These are phyloP conservation scores for Pteromalus puparum DNA, from an alignment of 1,140 invertebrate species.

Conservation along the genomic window DNA sequence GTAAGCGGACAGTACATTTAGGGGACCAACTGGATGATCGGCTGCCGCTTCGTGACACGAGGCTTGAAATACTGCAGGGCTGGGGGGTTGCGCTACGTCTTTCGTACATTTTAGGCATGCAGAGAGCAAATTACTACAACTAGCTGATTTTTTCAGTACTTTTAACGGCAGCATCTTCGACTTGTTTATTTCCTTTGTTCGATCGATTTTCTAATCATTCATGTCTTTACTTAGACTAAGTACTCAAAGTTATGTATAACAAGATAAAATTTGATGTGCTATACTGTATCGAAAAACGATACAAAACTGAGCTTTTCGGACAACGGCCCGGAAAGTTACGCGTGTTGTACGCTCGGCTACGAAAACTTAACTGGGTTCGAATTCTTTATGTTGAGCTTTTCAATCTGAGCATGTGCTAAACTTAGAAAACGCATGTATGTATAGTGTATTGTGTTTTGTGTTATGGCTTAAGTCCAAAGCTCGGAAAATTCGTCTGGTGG, in stretches of 20 bases:
- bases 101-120: background rate
- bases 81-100: background rate
- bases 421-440: background rate
- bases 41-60: background rate
- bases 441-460: background rate
- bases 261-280: too few species aligned
- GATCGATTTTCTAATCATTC: too few species aligned
- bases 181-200: background rate
- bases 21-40: background rate
- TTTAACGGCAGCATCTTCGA: constrained; percentile 9
- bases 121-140: background rate
- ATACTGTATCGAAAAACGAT: too few species aligned
- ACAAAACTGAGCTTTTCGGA: background rate
- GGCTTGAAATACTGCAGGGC: background rate
- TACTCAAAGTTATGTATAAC: too few species aligned
- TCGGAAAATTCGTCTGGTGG: background rate
- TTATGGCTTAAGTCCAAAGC: background rate
- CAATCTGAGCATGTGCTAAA: background rate
- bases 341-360: background rate
- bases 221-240: too few species aligned
- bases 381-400: background rate
- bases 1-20: background rate
- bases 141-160: constrained; percentile 2
- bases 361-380: background rate
- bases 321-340: background rate